These are phyloP conservation scores for Pomatostomus ruficeps DNA, from an alignment of 2,113 vertebrate genomes.

Conservation along the genomic window DNA sequence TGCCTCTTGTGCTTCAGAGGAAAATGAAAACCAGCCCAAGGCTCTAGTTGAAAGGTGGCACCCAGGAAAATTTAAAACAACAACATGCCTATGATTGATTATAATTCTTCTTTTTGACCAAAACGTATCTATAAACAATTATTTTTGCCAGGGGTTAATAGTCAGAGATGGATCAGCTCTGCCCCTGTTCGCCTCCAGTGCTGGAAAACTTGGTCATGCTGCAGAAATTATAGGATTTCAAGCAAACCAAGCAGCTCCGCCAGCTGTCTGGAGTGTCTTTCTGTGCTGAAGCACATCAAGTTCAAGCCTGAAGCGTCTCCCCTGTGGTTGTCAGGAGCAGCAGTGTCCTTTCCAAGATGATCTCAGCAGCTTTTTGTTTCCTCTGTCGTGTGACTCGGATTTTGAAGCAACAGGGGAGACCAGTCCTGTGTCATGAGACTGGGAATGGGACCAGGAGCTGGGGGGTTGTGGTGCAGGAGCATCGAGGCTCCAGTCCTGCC, in stretches of 20 bases:
- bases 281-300: background rate
- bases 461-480: background rate
- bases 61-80: background rate
- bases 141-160: background rate
- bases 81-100: background rate
- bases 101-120: background rate
- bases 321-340: background rate
- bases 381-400: background rate
- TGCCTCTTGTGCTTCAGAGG: background rate
- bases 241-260: background rate
- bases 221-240: background rate
- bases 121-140: background rate
- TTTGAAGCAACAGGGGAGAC: background rate
- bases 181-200: background rate
- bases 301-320: background rate
- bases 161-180: background rate
- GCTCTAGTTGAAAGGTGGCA: background rate
- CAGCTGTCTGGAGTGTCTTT: background rate
- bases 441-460: background rate
- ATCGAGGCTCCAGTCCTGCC: fast-evolving
- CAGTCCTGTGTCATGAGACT: background rate
- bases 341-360: background rate
- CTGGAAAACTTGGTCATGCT: background rate
- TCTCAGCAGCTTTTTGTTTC: background rate
- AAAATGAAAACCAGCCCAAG: background rate